These are phyloP conservation scores for Loripinus fragilis DNA, from an alignment of 2,888 invertebrate genomes.

Conservation along the genomic window DNA sequence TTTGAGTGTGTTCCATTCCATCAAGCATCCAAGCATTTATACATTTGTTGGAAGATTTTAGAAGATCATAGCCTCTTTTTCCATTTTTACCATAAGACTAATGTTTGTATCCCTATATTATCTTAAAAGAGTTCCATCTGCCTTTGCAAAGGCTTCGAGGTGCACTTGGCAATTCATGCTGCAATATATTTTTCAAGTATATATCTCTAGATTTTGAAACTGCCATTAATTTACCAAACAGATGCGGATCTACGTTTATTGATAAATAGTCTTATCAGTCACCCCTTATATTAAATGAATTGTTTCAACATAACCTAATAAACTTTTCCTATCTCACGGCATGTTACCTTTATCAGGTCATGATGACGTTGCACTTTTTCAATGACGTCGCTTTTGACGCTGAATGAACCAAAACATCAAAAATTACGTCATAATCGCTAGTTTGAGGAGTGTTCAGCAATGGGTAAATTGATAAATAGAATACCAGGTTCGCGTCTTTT, in stretches of 20 bases:
- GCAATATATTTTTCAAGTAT: not conserved
- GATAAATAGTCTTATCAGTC: not conserved
- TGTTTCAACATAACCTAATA: too few relatives aligned
- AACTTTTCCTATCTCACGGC: too few relatives aligned
- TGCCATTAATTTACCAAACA: not conserved
- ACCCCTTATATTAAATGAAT: too few relatives aligned
- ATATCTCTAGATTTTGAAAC: slow-evolving; percentile 7
- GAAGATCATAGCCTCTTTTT: not conserved
- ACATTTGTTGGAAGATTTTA: not conserved
- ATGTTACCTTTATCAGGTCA: too few relatives aligned
- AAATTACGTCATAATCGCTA: too few relatives aligned
- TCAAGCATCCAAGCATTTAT: not conserved
- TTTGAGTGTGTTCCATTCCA: slow-evolving; percentile 1
- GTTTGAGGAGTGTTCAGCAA: too few relatives aligned
- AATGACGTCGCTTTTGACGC: too few relatives aligned
- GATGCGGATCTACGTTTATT: slow-evolving; percentile 1
- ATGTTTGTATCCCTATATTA: not conserved
- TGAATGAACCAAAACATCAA: too few relatives aligned
- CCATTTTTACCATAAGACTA: not conserved
- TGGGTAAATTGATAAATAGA: too few relatives aligned
- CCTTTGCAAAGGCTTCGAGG: not conserved
- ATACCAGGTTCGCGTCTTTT: too few relatives aligned
- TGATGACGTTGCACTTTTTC: too few relatives aligned
- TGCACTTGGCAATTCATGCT: slow-evolving; percentile 1
- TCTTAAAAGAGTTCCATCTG: not conserved